Evolutionary conservation across 2,888 invertebrate genomes (phyloP), one percentile per base, ranked within the genome.

Genomic region (Xanthorhoe spadicearia): DNA sequence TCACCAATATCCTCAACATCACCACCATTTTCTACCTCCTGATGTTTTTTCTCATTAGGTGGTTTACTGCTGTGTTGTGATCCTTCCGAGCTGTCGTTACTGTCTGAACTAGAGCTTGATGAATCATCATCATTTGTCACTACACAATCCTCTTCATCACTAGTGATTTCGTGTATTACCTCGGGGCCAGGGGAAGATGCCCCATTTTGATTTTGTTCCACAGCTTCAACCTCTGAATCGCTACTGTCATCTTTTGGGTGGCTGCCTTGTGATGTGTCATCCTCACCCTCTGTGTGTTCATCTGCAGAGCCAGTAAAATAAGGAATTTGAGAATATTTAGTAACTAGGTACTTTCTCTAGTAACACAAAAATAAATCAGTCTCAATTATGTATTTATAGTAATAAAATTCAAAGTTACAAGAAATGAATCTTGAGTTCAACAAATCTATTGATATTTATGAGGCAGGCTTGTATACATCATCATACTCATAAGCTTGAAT

Each of bases 81-180:
- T 71, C 80, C 78, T 94, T 95, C 93, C 93, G 96, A 73, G 94
- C 96, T 82, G 93, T 92, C 82, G 94, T 95, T 89, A 74, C 86
- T 88, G 64, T 89, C 89, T 57, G 90, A 82, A 83, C 88, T 90
- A 93, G 96, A 72, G 95, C 96, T 85, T 77, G 93, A 88, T 73
- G 87, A 85, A 63, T 86, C 93, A 84, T 88, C 92, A 77, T 94
- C 94, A 83, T 91, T 90, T 78, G 89, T 95, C 89, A 89, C 88
- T 70, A 88, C 82, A 80, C 88, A 88, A 77, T 94, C 94, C 74
- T 95, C 95, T 58, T 71, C 94, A 72, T 92, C 94, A 86, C 93
- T 94, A 59, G 92, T 90, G 62, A 93, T 93, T 80, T 94, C 94
- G 77, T 94, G 93, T 5, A 68, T 68, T 35, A 93, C 94, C 75